phyloP scores from a whole-genome alignment of 2,888 invertebrate genomes.

The Tetramorium bicarinatum region DNA sequence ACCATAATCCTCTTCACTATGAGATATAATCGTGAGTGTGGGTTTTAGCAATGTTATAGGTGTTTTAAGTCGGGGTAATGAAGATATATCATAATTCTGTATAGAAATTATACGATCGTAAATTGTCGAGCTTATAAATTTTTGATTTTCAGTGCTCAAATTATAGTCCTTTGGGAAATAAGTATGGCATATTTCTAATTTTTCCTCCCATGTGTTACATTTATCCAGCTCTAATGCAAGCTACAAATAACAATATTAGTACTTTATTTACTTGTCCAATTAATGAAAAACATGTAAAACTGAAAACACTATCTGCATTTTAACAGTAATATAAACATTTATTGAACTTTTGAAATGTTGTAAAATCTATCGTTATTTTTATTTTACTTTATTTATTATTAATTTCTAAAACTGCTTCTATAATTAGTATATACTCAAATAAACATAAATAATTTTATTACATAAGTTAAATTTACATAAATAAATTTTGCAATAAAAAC shows the following conservation, averaged over 20 bases:
- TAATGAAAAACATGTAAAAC: not conserved
- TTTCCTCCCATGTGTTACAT: not conserved
- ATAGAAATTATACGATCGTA: not conserved
- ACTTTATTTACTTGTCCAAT: not conserved
- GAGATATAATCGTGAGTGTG: not conserved
- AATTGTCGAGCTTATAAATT: conserved; percentile 75
- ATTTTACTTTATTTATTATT: no score
- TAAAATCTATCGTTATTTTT: no score
- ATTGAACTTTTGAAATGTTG: no score
- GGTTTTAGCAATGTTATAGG: conserved; percentile 13
- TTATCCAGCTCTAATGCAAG: not conserved
- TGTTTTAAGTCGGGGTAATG: not conserved
- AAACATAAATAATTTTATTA: no score
- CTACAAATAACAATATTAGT: not conserved
- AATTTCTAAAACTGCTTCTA: no score
- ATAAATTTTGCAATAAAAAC: not conserved
- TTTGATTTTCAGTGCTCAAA: conserved; percentile 16
- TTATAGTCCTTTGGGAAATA: conserved; percentile 21
- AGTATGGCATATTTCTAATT: conserved; percentile 10
- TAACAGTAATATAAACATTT: not conserved
- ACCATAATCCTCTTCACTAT: conserved; percentile 6
- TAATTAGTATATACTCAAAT: no score
- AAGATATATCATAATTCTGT: not conserved
- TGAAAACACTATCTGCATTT: not conserved
- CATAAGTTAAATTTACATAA: not conserved